A percentile compares a stretch with the other conserved stretches of the same genome.
phyloP scores from a whole-genome alignment of 2,113 vertebrate genomes.

The Rhinichthys klamathensis region DNA sequence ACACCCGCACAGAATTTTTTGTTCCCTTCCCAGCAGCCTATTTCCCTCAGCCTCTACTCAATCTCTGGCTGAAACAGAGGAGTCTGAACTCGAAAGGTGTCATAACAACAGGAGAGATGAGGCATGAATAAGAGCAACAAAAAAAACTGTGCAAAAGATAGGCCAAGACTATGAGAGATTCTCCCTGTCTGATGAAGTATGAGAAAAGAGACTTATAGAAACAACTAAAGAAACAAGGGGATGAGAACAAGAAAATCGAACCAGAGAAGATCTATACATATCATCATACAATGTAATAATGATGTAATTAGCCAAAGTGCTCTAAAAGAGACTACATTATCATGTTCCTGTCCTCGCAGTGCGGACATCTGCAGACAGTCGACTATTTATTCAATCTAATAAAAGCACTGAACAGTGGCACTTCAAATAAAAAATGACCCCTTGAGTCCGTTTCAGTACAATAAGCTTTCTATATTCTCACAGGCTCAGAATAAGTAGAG shows the following conservation, averaged over 20 bases:
- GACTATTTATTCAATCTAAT: slow-evolving; percentile 7
- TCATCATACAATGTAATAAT: neutral
- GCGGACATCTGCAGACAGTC: neutral
- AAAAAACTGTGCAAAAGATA: neutral
- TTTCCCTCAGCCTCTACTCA: slow-evolving; percentile 2
- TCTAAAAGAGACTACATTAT: neutral
- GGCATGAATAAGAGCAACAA: neutral
- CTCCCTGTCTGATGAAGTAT: neutral
- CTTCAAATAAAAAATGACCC: neutral
- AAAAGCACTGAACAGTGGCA: slow-evolving; percentile 13
- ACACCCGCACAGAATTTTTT: slow-evolving; percentile 10
- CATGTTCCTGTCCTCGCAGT: neutral
- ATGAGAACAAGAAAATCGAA: neutral
- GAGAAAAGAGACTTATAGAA: neutral
- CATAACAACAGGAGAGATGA: slow-evolving; percentile 6
- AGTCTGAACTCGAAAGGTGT: slow-evolving; percentile 25
- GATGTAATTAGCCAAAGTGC: neutral
- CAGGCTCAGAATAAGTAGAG: neutral
- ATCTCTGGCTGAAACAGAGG: slow-evolving; percentile 18
- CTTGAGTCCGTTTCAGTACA: neutral
- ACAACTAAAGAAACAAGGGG: neutral
- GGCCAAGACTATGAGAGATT: neutral
- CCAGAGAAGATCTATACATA: neutral
- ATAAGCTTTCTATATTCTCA: slow-evolving; percentile 4
- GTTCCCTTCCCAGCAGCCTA: slow-evolving; percentile 25